These are phyloP conservation scores for Aphodius sticticus DNA, from an alignment of 2,888 invertebrate species.

Conservation along the genomic window DNA sequence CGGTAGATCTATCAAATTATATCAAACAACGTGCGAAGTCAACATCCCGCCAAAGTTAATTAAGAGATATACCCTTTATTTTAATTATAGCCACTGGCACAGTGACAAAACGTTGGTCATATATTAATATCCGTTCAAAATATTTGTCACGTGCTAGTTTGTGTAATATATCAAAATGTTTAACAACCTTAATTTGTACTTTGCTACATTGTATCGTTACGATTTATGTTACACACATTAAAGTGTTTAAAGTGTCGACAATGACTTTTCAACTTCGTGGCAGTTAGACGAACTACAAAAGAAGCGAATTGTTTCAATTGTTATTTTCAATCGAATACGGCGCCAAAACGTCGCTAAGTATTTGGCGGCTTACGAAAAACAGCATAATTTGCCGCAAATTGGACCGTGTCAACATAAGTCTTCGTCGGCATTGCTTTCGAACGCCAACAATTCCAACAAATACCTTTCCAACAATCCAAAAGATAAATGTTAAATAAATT, in stretches of 20 bases:
- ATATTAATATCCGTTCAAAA: not conserved
- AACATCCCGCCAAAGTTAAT: not conserved
- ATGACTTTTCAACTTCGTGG: no score
- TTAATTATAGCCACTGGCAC: slow-evolving; percentile 4
- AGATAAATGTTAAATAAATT: not conserved
- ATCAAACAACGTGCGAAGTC: not conserved
- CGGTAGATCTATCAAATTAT: not conserved
- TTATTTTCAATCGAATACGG: not conserved
- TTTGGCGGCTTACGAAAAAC: not conserved
- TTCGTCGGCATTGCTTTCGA: not conserved
- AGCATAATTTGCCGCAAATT: not conserved
- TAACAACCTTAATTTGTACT: not conserved
- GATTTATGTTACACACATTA: not conserved
- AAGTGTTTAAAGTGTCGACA: no score
- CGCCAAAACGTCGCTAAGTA: not conserved
- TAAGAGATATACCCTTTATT: not conserved
- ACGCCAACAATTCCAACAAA: no score
- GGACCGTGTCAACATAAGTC: not conserved
- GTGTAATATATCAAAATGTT: not conserved
- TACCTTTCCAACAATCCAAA: not conserved
- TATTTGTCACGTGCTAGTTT: slow-evolving; percentile 4
- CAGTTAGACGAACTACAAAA: no score
- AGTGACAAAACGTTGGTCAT: slow-evolving; percentile 4
- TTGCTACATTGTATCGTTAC: not conserved
- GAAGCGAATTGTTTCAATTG: not conserved